These are phyloP conservation scores for Pandion haliaetus DNA, from an alignment of 2,113 vertebrate genomes.

Conservation along the genomic window DNA sequence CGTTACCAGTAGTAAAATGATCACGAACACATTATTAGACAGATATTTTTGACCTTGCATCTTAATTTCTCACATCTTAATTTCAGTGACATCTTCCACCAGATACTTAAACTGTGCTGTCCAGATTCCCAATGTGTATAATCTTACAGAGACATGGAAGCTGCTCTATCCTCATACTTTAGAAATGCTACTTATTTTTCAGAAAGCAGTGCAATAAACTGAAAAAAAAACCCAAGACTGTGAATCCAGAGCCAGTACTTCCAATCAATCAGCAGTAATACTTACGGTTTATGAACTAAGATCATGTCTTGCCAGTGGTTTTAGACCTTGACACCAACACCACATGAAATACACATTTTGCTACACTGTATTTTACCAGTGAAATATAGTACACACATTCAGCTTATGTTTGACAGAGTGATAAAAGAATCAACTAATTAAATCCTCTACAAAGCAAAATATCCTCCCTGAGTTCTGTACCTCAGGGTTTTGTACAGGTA, in stretches of 20 bases:
- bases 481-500: background rate
- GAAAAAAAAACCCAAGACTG: background rate
- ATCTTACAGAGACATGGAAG: background rate
- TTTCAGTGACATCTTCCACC: background rate
- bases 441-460: background rate
- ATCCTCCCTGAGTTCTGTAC: background rate
- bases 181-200: background rate
- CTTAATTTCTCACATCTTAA: background rate
- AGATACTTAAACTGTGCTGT: background rate
- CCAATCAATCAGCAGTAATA: background rate
- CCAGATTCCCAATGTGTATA: background rate
- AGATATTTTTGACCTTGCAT: background rate
- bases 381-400: background rate
- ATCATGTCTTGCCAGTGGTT: background rate
- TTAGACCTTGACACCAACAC: background rate
- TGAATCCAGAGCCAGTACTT: background rate
- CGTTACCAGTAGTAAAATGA: fast-evolving
- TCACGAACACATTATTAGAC: fast-evolving
- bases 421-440: background rate
- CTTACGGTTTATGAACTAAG: background rate
- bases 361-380: background rate
- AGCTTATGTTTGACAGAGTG: background rate
- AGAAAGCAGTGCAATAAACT: background rate
- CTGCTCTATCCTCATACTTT: background rate
- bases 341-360: background rate